Conservation (phyloP, 2,888 invertebrate species). For the Hemithea aestivaria region DNA sequence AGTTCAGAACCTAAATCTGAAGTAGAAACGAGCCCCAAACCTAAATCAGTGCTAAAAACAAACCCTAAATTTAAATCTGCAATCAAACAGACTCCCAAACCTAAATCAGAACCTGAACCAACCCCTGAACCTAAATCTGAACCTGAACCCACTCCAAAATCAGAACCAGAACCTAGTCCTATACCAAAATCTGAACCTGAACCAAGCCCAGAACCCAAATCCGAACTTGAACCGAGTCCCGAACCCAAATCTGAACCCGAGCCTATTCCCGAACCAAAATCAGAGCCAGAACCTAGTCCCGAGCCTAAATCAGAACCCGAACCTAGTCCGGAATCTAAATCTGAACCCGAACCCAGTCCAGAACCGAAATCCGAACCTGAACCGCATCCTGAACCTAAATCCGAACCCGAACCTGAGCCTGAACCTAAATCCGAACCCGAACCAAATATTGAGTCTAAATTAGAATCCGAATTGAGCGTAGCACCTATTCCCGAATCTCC, state of each 20-base stretch:
- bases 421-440: constrained; percentile 30
- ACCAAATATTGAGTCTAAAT: constrained; percentile 31
- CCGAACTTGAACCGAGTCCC: constrained; percentile 30
- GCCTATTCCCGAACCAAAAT: constrained; percentile 38
- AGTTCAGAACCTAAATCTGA: constrained; percentile 1
- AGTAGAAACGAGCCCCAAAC: constrained; percentile 19
- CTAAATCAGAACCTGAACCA: constrained; percentile 20
- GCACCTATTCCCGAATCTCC: constrained; percentile 38
- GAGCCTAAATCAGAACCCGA: constrained; percentile 50
- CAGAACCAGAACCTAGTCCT: constrained; percentile 46
- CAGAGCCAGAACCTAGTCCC: constrained; percentile 45
- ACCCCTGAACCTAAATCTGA: constrained; percentile 1
- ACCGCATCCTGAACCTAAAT: constrained; percentile 38
- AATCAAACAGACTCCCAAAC: constrained; percentile 22
- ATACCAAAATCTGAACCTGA: constrained; percentile 45
- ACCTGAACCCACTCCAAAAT: constrained; percentile 17
- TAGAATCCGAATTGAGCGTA: constrained; percentile 31
- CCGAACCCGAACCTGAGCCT: constrained; percentile 23
- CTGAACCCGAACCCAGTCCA: constrained; percentile 41
- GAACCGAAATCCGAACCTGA: constrained; percentile 51
- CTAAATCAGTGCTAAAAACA: constrained; percentile 35
- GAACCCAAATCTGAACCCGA: constrained; percentile 48
- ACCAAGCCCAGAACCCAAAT: constrained; percentile 36
- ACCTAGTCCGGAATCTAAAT: constrained; percentile 35
- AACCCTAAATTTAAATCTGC: constrained; percentile 27